phyloP scores from a whole-genome alignment of 2,113 vertebrate species.

The Lepus timidus region DNA sequence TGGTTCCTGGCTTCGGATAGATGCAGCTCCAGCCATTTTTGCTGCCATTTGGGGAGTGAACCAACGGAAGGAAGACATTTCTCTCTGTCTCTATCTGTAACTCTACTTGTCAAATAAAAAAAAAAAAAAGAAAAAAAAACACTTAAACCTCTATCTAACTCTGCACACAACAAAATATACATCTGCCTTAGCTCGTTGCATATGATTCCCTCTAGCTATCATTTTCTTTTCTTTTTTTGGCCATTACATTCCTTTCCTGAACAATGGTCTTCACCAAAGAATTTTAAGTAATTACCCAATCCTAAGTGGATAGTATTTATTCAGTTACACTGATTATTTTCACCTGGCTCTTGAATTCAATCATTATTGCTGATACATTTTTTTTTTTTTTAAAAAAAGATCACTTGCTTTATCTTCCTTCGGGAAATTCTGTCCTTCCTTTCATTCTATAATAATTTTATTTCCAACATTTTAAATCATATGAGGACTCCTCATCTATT shows the following conservation, averaged over 20 bases:
- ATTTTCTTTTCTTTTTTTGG: not conserved
- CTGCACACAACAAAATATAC: not conserved
- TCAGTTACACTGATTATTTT: not conserved
- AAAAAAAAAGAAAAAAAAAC: too few species aligned
- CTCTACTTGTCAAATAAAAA: not conserved
- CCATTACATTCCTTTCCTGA: not conserved
- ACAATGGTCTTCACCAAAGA: not conserved
- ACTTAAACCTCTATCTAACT: too few species aligned
- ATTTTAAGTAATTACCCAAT: not conserved
- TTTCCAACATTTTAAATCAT: not conserved
- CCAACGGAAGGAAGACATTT: too few species aligned
- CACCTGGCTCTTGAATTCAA: not conserved
- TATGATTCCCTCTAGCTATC: not conserved
- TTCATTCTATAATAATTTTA: not conserved
- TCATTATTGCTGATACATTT: not conserved
- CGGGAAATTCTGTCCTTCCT: not conserved
- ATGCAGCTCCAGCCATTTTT: too few species aligned
- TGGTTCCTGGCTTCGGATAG: too few species aligned
- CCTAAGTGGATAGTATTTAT: not conserved
- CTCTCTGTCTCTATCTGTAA: too few species aligned
- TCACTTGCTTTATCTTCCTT: not conserved
- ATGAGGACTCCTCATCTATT: not conserved
- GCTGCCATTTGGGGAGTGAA: too few species aligned
- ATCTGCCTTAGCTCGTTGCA: not conserved
- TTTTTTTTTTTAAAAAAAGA: not conserved